Base-by-base conservation (phyloP, 2,113 vertebrate genomes). In the human region DNA sequence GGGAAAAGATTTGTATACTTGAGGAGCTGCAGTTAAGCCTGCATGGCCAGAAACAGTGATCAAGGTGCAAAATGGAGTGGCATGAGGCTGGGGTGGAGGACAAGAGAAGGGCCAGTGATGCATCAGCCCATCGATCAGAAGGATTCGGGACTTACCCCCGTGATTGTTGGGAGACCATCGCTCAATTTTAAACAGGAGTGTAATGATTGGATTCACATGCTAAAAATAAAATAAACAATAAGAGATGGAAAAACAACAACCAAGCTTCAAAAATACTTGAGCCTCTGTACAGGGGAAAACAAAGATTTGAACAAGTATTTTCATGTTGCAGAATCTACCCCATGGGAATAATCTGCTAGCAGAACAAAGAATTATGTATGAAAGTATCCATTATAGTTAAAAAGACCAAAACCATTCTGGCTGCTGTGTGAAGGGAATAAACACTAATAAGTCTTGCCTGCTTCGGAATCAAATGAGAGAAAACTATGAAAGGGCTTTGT, bases 321-420 rank as follows among this genome's bases (percentile, higher is more conserved):
- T 96, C 64, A 55, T 57, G 38, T 90, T 86, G 61, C 27, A 27
- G 55, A 96, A 86, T 76, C 25, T 68, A 93, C 30, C 92, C 27
- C 20, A 8, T 43, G 80, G 84, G 88, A 88, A 90, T 84, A 90
- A 97, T 90, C 38, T 90, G 45, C 55, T 66, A 81, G 66, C 23
- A 91, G 75, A 94, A 94, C 79, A 97, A 92, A 95, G 68, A 85
- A 86, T 70, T 92, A 61, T 81, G 64, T 80, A 64, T n/a, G 64
- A n/a, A 97, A 96, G 57, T 50, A 88, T 76, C 94, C 91, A 72
- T 95, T 95, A 88, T 20, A 64, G n/a, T 90, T 88, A 96, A 85
- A 92, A 97, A 80, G 68, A 91, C n/a, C 48, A 32, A 80, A 93
- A 81, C 45, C 52, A 91, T 79, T 75, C 66, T 90, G 94, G 78